Evolutionary conservation across 2,113 vertebrate species (phyloP), one percentile per base, ranked within the genome.

Genomic region (Myrmecophaga tridactyla): DNA sequence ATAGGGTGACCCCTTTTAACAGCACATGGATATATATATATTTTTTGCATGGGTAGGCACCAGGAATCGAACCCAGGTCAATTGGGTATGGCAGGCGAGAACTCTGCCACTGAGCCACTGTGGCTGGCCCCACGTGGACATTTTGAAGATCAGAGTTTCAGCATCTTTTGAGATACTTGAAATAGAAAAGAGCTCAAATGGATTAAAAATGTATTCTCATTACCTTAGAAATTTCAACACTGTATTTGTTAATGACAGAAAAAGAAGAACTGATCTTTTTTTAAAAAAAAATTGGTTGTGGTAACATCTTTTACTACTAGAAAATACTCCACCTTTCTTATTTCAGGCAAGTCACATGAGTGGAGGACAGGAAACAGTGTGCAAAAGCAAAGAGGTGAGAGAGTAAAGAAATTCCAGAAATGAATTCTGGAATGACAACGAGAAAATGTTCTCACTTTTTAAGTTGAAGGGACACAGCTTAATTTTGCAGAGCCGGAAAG

Each of bases 141-240:
- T 89, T 75, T 72, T 27, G 39, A 92, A 94, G 51, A 90, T 63
- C 43, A 73, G 36, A 18, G 1, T 12, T 76, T 72, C 25, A 80
- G n/a, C n/a, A 65, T 34, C 60, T 90, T 94, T 90, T 88, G 51
- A 96, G 94, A 86, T 34, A 85, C 51, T 17, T 94, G 27, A 85
- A 46, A 78, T 15, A 3, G 46, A 82, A 86, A 96, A 77, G 70
- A 85, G 15, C 88, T 90, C 41, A 90, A 95, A 60, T 65, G 51
- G 53, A 34, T 90, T 92, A 58, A 77, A 86, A 77, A 46, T 92
- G 20, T 69, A 85, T 81, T 92, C 31, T 78, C 63, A 72, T 72
- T 72, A 85, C 31, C 41, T 53, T 63, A 88, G 51, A 93, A 60
- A 82, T 88, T 65, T 69, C 56, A 76, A n/a, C 58, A 87, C 88